Conservation (phyloP, 1,140 invertebrate species). For the Drosophila nigromelanica region DNA sequence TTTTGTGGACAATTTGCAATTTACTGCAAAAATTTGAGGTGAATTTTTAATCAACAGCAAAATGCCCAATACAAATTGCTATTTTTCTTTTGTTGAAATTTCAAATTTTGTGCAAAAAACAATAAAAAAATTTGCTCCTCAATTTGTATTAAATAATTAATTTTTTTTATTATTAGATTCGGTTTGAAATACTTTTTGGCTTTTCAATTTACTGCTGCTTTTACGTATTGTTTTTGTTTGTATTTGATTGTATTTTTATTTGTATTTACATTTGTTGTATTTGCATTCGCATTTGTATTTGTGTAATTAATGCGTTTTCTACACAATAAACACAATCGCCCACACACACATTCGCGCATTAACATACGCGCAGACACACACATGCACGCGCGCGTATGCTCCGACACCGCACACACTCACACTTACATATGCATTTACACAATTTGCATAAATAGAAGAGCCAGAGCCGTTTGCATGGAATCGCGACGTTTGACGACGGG, state of each 20-base stretch:
- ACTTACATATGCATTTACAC: slow-evolving; percentile 44
- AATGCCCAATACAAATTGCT: slow-evolving; percentile 65
- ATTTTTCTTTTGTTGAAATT: slow-evolving; percentile 23
- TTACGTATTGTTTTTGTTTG: slow-evolving; percentile 55
- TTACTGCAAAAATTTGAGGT: slow-evolving; percentile 1
- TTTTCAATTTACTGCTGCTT: slow-evolving; percentile 51
- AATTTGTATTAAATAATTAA: slow-evolving; percentile 36
- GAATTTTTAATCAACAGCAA: slow-evolving; percentile 66
- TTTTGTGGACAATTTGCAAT: slow-evolving; percentile 22
- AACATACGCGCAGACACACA: slow-evolving; percentile 24
- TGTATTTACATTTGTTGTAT: slow-evolving; percentile 65
- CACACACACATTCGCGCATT: slow-evolving; percentile 43
- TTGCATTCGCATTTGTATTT: slow-evolving; percentile 63
- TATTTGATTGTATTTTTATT: slow-evolving; percentile 65
- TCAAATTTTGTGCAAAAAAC: slow-evolving; percentile 51
- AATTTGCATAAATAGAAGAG: slow-evolving; percentile 54
- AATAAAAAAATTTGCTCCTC: slow-evolving; percentile 67
- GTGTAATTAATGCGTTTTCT: slow-evolving; percentile 76
- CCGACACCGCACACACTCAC: slow-evolving; percentile 32
- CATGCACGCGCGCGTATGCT: slow-evolving; percentile 39
- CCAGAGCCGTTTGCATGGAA: slow-evolving; percentile 38
- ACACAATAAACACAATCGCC: slow-evolving; percentile 63
- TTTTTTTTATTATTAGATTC: slow-evolving; percentile 53
- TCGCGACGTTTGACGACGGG: slow-evolving; percentile 17
- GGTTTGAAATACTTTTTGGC: slow-evolving; percentile 55